phyloP scores from a whole-genome alignment of 2,888 invertebrate species.

The Xestia sexstrigata region DNA sequence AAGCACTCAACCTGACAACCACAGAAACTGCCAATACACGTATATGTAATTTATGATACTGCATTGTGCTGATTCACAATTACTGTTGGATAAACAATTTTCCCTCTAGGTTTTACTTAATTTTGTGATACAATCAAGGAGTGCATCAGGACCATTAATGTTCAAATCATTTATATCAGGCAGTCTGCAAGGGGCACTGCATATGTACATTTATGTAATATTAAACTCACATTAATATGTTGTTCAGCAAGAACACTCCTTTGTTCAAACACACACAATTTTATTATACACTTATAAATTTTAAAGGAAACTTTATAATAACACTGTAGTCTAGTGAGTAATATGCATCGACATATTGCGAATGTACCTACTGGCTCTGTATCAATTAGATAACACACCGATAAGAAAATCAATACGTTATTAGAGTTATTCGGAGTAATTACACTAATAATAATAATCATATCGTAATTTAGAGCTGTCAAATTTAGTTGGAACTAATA shows the following conservation, averaged over 20 bases:
- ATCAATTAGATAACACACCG: constrained; percentile 1
- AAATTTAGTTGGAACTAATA: too few species aligned
- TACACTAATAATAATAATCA: too few species aligned
- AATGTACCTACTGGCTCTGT: not conserved
- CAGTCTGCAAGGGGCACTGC: not conserved
- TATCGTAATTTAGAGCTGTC: too few species aligned
- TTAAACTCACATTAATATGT: not conserved
- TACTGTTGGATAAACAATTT: not conserved
- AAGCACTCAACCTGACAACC: not conserved
- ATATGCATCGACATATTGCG: not conserved
- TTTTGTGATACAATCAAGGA: not conserved
- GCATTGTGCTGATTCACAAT: not conserved
- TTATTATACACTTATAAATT: not conserved
- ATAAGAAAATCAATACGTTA: not conserved
- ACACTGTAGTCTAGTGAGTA: not conserved
- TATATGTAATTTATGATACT: not conserved
- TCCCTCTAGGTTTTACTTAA: not conserved
- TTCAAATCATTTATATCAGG: not conserved
- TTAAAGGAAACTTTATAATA: not conserved
- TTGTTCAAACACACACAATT: not conserved
- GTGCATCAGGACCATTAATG: not conserved
- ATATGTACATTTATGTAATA: not conserved
- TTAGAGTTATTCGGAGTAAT: too few species aligned
- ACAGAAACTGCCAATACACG: not conserved
- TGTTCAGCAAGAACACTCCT: not conserved